A percentile compares a stretch with the other conserved stretches of the same genome.
Conservation (phyloP, 2,888 invertebrate species). For the Agrochola lota region DNA sequence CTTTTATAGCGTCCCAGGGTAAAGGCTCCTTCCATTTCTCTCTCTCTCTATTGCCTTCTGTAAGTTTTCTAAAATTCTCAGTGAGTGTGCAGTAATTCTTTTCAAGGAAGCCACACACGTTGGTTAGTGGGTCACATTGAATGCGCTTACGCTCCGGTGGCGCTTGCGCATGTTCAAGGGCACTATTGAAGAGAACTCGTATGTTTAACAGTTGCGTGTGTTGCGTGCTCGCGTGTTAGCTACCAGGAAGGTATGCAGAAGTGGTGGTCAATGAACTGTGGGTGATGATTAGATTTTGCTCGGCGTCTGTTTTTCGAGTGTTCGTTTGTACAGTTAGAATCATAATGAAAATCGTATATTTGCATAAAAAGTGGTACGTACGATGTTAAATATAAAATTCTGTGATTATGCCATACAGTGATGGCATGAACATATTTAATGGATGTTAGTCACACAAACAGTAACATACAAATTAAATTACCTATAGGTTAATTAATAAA, state of each 20-base stretch:
- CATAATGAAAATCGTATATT: too few species aligned
- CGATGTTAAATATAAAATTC: too few species aligned
- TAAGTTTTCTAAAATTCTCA: background rate
- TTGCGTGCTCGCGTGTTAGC: slow-evolving; percentile 48
- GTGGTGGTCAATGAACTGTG: slow-evolving; percentile 42
- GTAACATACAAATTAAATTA: background rate
- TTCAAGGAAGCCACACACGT: slow-evolving; percentile 13
- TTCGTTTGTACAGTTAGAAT: background rate
- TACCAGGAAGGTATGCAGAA: slow-evolving; percentile 38
- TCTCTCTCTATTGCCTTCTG: too few species aligned
- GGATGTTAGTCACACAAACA: background rate
- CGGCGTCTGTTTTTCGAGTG: too few species aligned
- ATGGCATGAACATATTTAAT: background rate
- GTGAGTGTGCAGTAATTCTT: background rate
- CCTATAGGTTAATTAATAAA: too few species aligned
- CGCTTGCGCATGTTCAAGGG: slow-evolving; percentile 54
- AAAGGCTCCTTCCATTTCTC: too few species aligned
- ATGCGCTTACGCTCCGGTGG: slow-evolving; percentile 35
- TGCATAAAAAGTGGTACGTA: too few species aligned
- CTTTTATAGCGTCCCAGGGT: background rate
- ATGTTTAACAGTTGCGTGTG: slow-evolving; percentile 29
- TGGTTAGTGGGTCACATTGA: slow-evolving; percentile 51
- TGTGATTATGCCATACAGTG: too few species aligned
- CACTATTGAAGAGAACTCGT: slow-evolving; percentile 17
- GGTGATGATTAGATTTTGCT: background rate